Percentiles rank a stretch among this genome's conserved stretches.
phyloP scores from a whole-genome alignment of 2,113 vertebrate genomes.

The Dipodomys spectabilis region DNA sequence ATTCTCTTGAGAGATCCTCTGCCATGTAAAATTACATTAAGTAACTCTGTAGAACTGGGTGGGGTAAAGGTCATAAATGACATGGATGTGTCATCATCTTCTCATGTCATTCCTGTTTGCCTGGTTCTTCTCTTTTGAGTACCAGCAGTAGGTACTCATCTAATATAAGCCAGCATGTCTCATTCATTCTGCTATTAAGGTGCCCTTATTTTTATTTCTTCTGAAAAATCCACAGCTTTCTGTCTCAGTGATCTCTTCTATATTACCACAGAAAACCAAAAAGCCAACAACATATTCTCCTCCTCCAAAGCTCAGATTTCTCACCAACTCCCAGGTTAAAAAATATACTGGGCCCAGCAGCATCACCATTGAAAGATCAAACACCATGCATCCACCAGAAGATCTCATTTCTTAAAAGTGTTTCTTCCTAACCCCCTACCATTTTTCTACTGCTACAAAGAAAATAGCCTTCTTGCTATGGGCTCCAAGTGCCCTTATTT shows the following conservation, averaged over 20 bases:
- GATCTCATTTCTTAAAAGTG: slow-evolving; percentile 34
- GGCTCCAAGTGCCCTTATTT: not conserved
- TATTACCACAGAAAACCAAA: slow-evolving; percentile 41
- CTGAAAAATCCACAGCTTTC: not conserved
- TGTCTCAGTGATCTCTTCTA: slow-evolving; percentile 29
- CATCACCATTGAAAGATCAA: slow-evolving; percentile 66
- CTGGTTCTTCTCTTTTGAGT: not conserved
- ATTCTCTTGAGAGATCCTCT: not conserved
- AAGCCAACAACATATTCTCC: not conserved
- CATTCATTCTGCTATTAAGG: not conserved
- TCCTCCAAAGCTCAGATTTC: slow-evolving; percentile 38
- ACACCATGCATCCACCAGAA: not conserved
- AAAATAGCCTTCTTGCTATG: slow-evolving; percentile 49
- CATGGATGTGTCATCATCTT: too few species aligned
- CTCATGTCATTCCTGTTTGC: not conserved
- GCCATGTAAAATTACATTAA: not conserved
- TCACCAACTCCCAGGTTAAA: slow-evolving; percentile 45
- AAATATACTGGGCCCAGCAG: slow-evolving; percentile 28
- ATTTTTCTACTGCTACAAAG: slow-evolving; percentile 32
- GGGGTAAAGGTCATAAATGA: not conserved
- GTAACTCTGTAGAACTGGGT: not conserved
- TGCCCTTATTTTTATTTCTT: slow-evolving; percentile 8
- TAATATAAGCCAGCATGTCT: not conserved
- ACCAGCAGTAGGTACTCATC: not conserved
- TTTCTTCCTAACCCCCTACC: slow-evolving; percentile 53